Evolutionary conservation across 2,888 invertebrate genomes (phyloP), one percentile per base, ranked within the genome.

Genomic region (Ligdia adustata): DNA sequence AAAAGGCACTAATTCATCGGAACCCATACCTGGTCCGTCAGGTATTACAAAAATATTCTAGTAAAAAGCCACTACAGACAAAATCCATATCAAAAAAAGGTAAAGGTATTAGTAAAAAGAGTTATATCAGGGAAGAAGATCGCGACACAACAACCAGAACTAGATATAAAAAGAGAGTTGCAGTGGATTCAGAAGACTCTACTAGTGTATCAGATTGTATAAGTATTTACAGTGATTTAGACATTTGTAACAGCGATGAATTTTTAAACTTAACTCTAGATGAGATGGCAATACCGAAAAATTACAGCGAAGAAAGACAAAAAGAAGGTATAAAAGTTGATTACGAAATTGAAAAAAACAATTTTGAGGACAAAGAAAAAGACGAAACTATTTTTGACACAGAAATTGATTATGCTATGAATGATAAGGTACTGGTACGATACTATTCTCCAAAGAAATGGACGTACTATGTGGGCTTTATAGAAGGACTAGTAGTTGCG

Each of bases 71-170:
- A 22, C 22, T 22, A 22, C 22, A 22, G 22, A 22, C 22, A 14
- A 27, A 24, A 26, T 31, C 38, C 9, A 48, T 34, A 49, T 42
- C 22, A 22, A 38, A 38, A 38, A 38, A 49, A 47, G 41, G 46
- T n/a, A 47, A 55, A 46, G 49, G 42, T 9, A 31, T 41, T 26
- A 41, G 48, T 15, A 33, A 52, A 45, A 52, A 52, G 45, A 42
- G 16, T 39, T 15, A 11, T 40, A 40, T 27, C 31, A 40, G 29
- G 31, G 33, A 45, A 44, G 32, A 44, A 22, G 15, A 42, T 26
- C 32, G 22, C 22, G 22, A 22, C 22, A 28, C 29, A 39, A 40
- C 12, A 44, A 43, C 32, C 37, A 37, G 28, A 24, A 40, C 26
- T 33, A 16, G 37, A 45, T 38, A 26, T 29, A 20, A 40, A 24